A percentile compares a stretch with the other conserved stretches of the same genome.
phyloP scores from a whole-genome alignment of 1,140 invertebrate species.

The Caenorhabditis elegans region WBcel235 BX284603.4:1775501-1776000 shows the following conservation, averaged over 20 bases:
- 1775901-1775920: conserved; percentile 29
- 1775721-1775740: too few relatives aligned
- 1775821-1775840: too few relatives aligned
- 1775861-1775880: neutral
- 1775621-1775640: neutral
- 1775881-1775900: conserved; percentile 25
- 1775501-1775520: neutral
- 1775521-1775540: conserved; percentile 17
- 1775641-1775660: too few relatives aligned
- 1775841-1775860: too few relatives aligned
- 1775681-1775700: too few relatives aligned
- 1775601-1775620: neutral
- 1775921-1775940: conserved; percentile 44
- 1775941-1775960: conserved; percentile 37
- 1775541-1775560: conserved; percentile 27
- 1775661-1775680: too few relatives aligned
- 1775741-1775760: too few relatives aligned
- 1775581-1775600: neutral
- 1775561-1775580: neutral
- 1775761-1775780: too few relatives aligned
- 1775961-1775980: conserved; percentile 47
- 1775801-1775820: too few relatives aligned
- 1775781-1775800: too few relatives aligned
- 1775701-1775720: too few relatives aligned
- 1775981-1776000: conserved; percentile 27